Evolutionary conservation across 2,113 vertebrate species (phyloP).

Genomic region (Candoia aspera): DNA sequence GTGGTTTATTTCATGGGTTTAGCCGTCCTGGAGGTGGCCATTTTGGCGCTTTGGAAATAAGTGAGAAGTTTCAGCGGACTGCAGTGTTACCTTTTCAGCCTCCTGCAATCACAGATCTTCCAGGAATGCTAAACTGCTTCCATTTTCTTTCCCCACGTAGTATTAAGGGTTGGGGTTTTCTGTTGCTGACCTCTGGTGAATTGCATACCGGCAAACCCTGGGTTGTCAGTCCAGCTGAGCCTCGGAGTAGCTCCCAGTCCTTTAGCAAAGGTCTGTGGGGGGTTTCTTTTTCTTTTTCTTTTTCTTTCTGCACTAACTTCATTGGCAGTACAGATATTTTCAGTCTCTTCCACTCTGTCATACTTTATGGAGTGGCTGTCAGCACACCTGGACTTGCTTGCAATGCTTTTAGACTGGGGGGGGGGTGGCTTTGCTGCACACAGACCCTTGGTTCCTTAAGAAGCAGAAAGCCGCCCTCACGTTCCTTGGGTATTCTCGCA

Average conservation of each 20-base stretch:
- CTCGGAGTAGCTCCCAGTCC: no score
- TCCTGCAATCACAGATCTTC: no score
- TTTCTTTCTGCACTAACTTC: background rate
- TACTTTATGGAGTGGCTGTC: background rate
- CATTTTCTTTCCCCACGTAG: no score
- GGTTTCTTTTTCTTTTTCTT: background rate
- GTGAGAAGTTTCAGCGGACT: background rate
- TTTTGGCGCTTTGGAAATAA: background rate
- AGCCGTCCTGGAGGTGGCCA: background rate
- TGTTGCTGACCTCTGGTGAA: background rate
- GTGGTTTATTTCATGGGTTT: background rate
- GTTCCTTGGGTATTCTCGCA: background rate
- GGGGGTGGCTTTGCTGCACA: background rate
- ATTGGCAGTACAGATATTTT: background rate
- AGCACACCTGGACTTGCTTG: background rate
- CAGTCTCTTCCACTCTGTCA: background rate
- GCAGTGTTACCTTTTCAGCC: no score
- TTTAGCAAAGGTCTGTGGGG: background rate
- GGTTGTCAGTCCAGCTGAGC: background rate
- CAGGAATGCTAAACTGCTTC: no score
- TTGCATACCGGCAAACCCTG: background rate
- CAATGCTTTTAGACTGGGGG: background rate
- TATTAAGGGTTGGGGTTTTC: no score
- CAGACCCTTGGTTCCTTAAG: background rate
- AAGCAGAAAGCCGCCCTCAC: background rate